Conservation (phyloP, 2,113 vertebrate species). For the Genyomyrus donnyi region DNA sequence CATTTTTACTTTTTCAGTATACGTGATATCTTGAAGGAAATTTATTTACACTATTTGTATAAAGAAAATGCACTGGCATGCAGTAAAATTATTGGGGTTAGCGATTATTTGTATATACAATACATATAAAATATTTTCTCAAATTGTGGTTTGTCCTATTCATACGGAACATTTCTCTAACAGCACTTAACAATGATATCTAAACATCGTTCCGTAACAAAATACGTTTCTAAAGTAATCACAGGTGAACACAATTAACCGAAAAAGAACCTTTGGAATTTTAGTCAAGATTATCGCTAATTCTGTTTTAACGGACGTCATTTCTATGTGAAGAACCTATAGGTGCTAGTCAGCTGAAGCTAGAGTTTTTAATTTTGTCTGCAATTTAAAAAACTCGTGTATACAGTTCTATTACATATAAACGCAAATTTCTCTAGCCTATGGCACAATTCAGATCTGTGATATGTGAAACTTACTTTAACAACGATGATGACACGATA, state of each 20-base stretch:
- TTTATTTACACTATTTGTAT: conserved; percentile 66
- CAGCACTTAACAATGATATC: neutral
- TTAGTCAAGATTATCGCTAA: neutral
- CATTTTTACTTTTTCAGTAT: conserved; percentile 12
- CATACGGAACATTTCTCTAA: neutral
- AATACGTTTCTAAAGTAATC: neutral
- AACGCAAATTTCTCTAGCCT: neutral
- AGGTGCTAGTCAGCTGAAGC: neutral
- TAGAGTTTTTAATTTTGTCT: neutral
- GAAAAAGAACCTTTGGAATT: neutral
- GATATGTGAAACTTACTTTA: neutral
- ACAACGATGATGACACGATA: neutral
- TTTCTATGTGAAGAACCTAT: no score
- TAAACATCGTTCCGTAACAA: neutral
- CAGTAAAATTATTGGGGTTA: conserved; percentile 43
- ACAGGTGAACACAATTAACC: neutral
- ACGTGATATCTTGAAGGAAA: conserved; percentile 53
- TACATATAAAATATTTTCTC: conserved; percentile 2
- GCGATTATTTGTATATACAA: conserved; percentile 26
- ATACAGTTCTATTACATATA: neutral
- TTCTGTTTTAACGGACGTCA: neutral
- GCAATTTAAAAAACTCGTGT: neutral
- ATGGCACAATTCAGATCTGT: neutral
- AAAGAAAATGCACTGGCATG: conserved; percentile 55
- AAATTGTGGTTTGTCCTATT: neutral